Evolutionary conservation across 2,888 invertebrate species (phyloP), one percentile per base, ranked within the genome.

Genomic region (Andrena flavipes): DNA sequence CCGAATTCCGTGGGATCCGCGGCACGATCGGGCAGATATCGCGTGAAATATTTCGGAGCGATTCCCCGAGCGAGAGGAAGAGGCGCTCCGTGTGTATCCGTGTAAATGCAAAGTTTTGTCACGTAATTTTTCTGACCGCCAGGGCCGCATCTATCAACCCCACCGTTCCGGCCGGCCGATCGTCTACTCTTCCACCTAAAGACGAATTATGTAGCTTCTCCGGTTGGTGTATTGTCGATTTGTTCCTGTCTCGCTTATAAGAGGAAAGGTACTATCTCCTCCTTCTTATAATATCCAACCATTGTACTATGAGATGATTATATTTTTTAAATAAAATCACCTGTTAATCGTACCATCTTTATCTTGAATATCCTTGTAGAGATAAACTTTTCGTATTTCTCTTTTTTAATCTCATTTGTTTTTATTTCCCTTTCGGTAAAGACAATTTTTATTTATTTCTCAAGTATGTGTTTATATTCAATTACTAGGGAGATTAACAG

Each of bases 101-200:
- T 91, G 90, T 90, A 88, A 90, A 90, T 91, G 92, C 90, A 90
- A 89, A 92, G 89, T 92, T 91, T 42, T 92, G 92, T 92, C 92
- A 92, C 92, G 92, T 92, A 92, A 92, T 93, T 92, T 92, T 92
- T 92, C 91, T 89, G 87, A 79, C 85, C 88, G 87, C 86, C 92
- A 91, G 92, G 91, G 91, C 90, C 91, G 91, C 90, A 90, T 91
- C 88, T 89, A 88, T 87, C 91, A 89, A 91, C 91, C 90, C 91
- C 85, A 85, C 85, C 68, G 67, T 80, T 80, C 60, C 76, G 72
- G 73, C 76, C 80, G 85, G 79, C 85, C 78, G 70, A 68, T 85
- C 76, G 73, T 74, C 83, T 83, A 80, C 80, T 80, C 73, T 56
- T 23, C 33, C 75, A 73, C 51, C 60, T 51, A 72, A 64, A 74